These are phyloP conservation scores for Drosophila kambysellisi DNA, from an alignment of 2,888 invertebrate genomes.

Conservation along the genomic window DNA sequence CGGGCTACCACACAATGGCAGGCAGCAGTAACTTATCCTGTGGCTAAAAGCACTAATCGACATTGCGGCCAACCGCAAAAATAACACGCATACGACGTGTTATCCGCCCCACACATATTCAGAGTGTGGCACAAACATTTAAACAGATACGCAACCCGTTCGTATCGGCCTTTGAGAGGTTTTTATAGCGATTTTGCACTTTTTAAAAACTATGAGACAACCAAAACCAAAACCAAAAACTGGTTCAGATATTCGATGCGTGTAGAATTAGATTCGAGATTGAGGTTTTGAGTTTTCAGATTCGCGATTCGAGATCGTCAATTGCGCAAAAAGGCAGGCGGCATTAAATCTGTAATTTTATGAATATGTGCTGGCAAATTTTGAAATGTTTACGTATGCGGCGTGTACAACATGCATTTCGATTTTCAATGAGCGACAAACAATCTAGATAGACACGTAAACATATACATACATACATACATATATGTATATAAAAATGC, in stretches of 20 bases:
- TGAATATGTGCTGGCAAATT: constrained; percentile 70
- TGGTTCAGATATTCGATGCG: constrained; percentile 60
- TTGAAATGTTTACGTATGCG: constrained; percentile 74
- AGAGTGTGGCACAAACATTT: constrained; percentile 1
- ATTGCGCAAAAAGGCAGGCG: constrained; percentile 59
- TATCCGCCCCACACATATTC: constrained; percentile 33
- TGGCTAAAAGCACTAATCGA: constrained; percentile 29
- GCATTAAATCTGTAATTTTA: constrained; percentile 69
- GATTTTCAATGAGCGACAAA: constrained; percentile 63
- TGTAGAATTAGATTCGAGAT: constrained; percentile 64
- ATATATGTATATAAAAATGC: constrained; percentile 9
- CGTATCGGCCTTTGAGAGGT: constrained; percentile 62
- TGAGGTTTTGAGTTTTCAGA: constrained; percentile 19
- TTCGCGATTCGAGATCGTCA: constrained; percentile 53
- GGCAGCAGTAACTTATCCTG: constrained; percentile 48
- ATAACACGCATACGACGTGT: constrained; percentile 70
- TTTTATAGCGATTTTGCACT: constrained; percentile 64
- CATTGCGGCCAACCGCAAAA: constrained; percentile 9
- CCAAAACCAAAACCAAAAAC: constrained; percentile 53
- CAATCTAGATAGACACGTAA: constrained; percentile 62
- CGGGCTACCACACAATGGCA: constrained; percentile 49
- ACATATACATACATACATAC: neutral
- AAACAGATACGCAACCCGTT: constrained; percentile 50
- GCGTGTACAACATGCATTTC: constrained; percentile 57
- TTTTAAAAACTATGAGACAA: constrained; percentile 36